Percentiles rank a stretch among this genome's conserved stretches.
Evolutionary conservation across 2,888 invertebrate species (phyloP).

Genomic region (Lasioglossum villosulum): DNA sequence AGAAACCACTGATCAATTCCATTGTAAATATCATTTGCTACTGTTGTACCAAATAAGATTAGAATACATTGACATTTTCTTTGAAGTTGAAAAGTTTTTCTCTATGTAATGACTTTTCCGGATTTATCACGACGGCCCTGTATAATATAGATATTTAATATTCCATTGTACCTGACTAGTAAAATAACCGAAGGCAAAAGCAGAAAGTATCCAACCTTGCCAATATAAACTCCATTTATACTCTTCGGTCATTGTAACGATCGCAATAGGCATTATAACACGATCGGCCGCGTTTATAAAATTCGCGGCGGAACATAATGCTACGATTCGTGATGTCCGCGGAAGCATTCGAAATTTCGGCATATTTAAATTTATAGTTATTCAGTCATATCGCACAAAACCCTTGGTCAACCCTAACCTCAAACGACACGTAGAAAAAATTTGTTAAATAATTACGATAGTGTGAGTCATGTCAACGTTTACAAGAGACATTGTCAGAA

Average conservation of each 20-base stretch:
- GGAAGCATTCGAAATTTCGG: slow-evolving; percentile 85
- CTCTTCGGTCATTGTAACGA: slow-evolving; percentile 90
- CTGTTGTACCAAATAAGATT: no score
- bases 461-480: background rate
- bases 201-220: slow-evolving; percentile 91
- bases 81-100: no score
- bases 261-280: slow-evolving; percentile 92
- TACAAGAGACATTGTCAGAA: slow-evolving; percentile 15
- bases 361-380: slow-evolving; percentile 75
- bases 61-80: no score
- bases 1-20: no score
- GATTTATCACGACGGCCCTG: no score
- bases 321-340: slow-evolving; percentile 87
- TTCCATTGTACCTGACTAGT: slow-evolving; percentile 88
- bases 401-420: slow-evolving; percentile 39
- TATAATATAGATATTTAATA: background rate
- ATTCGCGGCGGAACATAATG: slow-evolving; percentile 90
- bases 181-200: slow-evolving; percentile 91
- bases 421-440: background rate
- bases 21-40: no score
- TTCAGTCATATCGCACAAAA: slow-evolving; percentile 56
- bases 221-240: slow-evolving; percentile 89
- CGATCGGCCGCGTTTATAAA: slow-evolving; percentile 92
- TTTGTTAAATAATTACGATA: background rate
- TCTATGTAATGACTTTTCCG: no score